Percentiles rank a stretch among this genome's conserved stretches.
phyloP scores from a whole-genome alignment of 2,888 invertebrate genomes.

The Lasioglossum pauxillum region DNA sequence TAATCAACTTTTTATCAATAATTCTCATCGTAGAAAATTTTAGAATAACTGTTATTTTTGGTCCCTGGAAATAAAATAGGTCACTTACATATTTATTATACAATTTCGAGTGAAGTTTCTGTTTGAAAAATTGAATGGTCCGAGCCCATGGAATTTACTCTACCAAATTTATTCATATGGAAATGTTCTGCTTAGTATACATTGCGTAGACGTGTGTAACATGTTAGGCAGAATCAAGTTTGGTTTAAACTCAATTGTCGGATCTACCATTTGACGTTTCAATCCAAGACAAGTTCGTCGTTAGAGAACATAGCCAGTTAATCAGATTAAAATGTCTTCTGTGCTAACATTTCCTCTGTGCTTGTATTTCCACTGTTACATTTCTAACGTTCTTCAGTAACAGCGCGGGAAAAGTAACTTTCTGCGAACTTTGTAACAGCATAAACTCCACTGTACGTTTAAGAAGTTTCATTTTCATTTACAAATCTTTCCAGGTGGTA shows the following conservation, averaged over 20 bases:
- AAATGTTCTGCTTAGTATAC: neutral
- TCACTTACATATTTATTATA: no score
- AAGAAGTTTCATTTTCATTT: neutral
- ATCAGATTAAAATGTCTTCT: neutral
- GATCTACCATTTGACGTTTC: neutral
- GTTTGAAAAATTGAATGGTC: neutral
- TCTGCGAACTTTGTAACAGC: no score
- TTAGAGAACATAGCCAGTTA: neutral
- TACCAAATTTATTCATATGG: neutral
- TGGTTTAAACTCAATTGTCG: neutral
- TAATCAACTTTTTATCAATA: no score
- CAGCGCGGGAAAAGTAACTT: no score
- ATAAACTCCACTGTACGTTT: neutral
- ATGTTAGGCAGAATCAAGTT: neutral
- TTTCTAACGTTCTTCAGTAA: no score
- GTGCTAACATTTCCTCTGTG: neutral
- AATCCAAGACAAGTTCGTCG: neutral
- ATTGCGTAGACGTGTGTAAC: neutral
- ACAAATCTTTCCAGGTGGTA: conserved; percentile 53
- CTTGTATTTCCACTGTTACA: neutral
- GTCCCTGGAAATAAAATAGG: no score
- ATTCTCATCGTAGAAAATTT: no score
- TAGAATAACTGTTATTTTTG: no score
- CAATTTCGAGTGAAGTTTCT: neutral
- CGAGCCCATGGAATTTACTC: neutral